These are phyloP conservation scores for Suillia variegata DNA, from an alignment of 2,888 invertebrate genomes.

Conservation along the genomic window DNA sequence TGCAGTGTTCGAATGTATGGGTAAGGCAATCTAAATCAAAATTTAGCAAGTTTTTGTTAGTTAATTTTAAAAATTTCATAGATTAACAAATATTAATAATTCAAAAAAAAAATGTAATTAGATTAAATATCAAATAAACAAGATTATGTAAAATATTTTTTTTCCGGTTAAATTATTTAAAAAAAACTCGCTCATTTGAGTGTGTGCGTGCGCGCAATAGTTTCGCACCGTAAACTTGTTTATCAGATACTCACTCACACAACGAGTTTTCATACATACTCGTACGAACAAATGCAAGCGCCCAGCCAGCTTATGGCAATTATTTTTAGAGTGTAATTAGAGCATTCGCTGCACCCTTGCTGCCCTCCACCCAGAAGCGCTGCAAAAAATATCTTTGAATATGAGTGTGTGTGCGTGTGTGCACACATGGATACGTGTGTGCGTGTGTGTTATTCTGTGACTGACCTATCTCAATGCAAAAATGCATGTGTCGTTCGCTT, in stretches of 20 bases:
- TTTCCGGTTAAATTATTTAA: too few species aligned
- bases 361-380: constrained; percentile 2
- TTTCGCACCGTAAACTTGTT: background rate
- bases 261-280: background rate
- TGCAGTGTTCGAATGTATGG: background rate
- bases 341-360: constrained; percentile 30
- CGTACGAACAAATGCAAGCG: too few species aligned
- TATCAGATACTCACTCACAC: background rate
- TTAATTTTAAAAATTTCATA: too few species aligned
- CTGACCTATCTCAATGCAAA: constrained; percentile 57
- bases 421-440: constrained; percentile 14
- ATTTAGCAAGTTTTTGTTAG: too few species aligned
- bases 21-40: too few species aligned
- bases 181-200: background rate
- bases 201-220: background rate
- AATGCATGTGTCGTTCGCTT: constrained; percentile 43
- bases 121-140: too few species aligned
- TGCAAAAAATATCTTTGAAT: background rate
- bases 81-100: too few species aligned
- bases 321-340: constrained; percentile 40
- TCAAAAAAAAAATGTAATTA: too few species aligned
- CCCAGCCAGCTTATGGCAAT: constrained; percentile 18
- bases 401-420: background rate
- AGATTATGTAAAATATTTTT: too few species aligned
- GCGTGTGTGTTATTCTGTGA: constrained; percentile 35